Conservation (phyloP, 1,140 invertebrate genomes). For the Cydia splendana region DNA sequence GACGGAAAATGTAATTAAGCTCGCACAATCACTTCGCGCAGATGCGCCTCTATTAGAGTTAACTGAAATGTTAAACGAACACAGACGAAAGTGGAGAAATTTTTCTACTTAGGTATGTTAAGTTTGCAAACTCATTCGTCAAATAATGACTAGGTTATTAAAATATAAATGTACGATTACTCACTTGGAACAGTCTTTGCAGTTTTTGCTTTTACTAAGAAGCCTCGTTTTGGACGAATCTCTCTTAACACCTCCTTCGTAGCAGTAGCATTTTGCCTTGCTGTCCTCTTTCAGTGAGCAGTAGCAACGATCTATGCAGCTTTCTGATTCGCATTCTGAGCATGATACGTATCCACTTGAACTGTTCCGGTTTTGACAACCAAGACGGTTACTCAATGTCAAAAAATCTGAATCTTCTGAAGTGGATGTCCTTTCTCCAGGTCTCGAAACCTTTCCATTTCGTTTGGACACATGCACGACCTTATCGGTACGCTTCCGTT, state of each 20-base stretch:
- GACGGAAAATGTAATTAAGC: conserved; percentile 61
- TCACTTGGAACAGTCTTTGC: conserved; percentile 73
- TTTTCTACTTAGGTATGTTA: conserved; percentile 34
- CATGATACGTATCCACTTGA: conserved; percentile 90
- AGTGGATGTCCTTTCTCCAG: conserved; percentile 78
- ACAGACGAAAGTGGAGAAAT: conserved; percentile 60
- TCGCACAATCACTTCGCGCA: conserved; percentile 54
- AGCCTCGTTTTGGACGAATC: conserved; percentile 56
- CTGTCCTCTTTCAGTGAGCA: conserved; percentile 80
- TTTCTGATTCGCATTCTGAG: conserved; percentile 92
- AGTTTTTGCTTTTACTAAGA: conserved; percentile 60
- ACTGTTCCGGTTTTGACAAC: conserved; percentile 84
- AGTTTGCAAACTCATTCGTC: conserved; percentile 25
- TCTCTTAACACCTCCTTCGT: conserved; percentile 53
- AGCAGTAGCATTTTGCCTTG: conserved; percentile 67
- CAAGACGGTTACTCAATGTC: conserved; percentile 76
- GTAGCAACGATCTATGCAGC: conserved; percentile 88
- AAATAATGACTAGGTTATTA: conserved; percentile 32
- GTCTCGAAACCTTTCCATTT: conserved; percentile 65
- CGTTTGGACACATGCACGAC: conserved; percentile 69
- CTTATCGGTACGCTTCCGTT: conserved; percentile 71
- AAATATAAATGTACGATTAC: conserved; percentile 39
- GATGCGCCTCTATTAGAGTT: conserved; percentile 57
- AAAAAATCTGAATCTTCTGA: conserved; percentile 86
- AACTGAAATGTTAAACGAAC: conserved; percentile 61